phyloP scores from a whole-genome alignment of 2,797 vertebrate species.

The Pangasius djambal region DNA sequence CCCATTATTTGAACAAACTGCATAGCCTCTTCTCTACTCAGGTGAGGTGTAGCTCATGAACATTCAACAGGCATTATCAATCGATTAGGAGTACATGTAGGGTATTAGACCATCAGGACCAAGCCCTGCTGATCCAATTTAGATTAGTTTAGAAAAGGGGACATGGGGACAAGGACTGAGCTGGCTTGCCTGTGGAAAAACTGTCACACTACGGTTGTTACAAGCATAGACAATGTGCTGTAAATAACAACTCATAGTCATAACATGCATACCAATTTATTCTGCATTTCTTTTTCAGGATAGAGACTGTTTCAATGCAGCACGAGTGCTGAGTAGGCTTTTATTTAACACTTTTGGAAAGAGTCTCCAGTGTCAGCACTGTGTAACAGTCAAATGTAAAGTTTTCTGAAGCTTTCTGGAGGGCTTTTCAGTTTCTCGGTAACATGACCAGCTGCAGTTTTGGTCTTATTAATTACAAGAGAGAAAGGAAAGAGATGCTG shows the following conservation, averaged over 20 bases:
- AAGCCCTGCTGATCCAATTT: conserved; percentile 70
- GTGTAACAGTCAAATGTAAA: neutral
- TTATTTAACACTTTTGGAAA: neutral
- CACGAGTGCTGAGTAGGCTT: neutral
- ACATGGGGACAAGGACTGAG: conserved; percentile 59
- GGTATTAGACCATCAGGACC: conserved; percentile 45
- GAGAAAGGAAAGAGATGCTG: neutral
- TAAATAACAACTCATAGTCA: conserved; percentile 18
- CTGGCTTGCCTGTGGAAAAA: conserved; percentile 65
- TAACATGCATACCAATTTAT: neutral
- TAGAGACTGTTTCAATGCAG: neutral
- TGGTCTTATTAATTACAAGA: neutral
- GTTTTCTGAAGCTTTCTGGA: neutral
- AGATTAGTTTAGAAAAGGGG: conserved; percentile 63
- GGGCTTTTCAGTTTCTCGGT: neutral
- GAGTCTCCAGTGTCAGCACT: neutral
- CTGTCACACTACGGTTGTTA: neutral
- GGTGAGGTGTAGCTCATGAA: conserved; percentile 41
- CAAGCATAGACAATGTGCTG: neutral
- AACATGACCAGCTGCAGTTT: neutral
- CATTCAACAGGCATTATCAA: conserved; percentile 65
- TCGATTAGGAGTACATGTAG: conserved; percentile 66
- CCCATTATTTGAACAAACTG: conserved; percentile 19
- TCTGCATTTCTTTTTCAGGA: neutral
- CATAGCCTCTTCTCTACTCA: neutral